Conservation (phyloP, 2,888 invertebrate species). For the Mylabris sibirica region DNA sequence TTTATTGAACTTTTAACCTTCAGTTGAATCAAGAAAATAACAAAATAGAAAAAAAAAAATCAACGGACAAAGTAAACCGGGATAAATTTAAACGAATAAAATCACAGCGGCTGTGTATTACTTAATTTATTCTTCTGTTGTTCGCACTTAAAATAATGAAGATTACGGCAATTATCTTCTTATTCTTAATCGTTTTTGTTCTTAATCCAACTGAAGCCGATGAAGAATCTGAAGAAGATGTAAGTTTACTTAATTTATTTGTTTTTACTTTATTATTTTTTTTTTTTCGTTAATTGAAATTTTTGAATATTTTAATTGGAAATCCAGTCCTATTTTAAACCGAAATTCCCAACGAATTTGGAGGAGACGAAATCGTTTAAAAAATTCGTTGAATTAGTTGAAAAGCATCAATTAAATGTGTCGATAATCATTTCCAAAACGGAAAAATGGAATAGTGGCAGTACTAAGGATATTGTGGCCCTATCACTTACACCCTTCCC, state of each 20-base stretch:
- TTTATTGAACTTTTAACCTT: no score
- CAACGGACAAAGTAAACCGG: not conserved
- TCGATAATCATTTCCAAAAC: conserved; percentile 2
- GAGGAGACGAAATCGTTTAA: conserved; percentile 4
- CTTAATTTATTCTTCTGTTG: no score
- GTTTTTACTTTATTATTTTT: not conserved
- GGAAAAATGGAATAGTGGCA: not conserved
- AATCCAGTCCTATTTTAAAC: not conserved
- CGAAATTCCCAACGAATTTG: conserved; percentile 4
- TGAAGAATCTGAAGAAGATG: not conserved
- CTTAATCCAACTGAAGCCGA: not conserved
- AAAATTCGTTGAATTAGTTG: conserved; percentile 13
- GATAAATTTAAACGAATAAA: not conserved
- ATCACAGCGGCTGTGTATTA: no score
- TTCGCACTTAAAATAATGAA: no score
- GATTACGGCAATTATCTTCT: not conserved
- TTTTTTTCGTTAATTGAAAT: not conserved
- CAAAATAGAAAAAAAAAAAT: not conserved
- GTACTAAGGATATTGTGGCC: not conserved
- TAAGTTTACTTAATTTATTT: not conserved
- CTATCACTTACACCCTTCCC: conserved; percentile 8
- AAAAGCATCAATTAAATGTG: not conserved
- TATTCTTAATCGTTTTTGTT: not conserved
- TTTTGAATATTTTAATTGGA: not conserved
- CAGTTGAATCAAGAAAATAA: no score